phyloP scores from a whole-genome alignment of 2,888 invertebrate genomes.

The Hydriomena furcata region DNA sequence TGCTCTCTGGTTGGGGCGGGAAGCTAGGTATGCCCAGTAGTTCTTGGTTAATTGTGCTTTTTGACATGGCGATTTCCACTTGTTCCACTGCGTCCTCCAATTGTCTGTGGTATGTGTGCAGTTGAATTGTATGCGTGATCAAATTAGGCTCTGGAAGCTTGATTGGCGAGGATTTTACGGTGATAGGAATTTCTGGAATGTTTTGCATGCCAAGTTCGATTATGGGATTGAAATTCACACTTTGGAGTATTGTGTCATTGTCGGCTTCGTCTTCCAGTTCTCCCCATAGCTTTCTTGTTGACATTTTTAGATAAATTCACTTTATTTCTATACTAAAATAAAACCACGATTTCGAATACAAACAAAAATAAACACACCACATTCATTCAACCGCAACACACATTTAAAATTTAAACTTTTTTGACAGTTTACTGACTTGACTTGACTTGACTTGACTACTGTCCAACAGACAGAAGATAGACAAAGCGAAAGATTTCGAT shows the following conservation, averaged over 20 bases:
- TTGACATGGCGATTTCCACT: conserved; percentile 42
- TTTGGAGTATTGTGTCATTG: conserved; percentile 65
- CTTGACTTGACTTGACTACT: too few relatives aligned
- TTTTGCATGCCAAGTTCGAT: conserved; percentile 80
- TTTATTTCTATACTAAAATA: too few relatives aligned
- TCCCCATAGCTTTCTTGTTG: conserved; percentile 67
- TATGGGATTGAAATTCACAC: conserved; percentile 77
- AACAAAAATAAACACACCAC: too few relatives aligned
- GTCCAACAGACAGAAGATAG: too few relatives aligned
- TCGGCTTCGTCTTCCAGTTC: conserved; percentile 66
- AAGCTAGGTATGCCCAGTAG: conserved; percentile 59
- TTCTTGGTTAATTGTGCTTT: conserved; percentile 63
- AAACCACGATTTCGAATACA: too few relatives aligned
- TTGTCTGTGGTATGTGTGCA: conserved; percentile 67
- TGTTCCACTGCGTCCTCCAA: conserved; percentile 65
- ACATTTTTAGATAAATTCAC: conserved; percentile 35
- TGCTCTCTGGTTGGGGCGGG: conserved; percentile 58
- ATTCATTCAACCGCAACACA: too few relatives aligned
- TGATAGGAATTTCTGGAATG: conserved; percentile 76
- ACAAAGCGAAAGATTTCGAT: too few relatives aligned
- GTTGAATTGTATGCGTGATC: conserved; percentile 74
- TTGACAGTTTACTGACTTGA: too few relatives aligned
- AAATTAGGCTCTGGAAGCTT: conserved; percentile 72
- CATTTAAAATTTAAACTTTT: too few relatives aligned
- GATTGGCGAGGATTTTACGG: conserved; percentile 73